Base-by-base conservation (phyloP, 2,888 invertebrate species). In the Candidula unifasciata region DNA sequence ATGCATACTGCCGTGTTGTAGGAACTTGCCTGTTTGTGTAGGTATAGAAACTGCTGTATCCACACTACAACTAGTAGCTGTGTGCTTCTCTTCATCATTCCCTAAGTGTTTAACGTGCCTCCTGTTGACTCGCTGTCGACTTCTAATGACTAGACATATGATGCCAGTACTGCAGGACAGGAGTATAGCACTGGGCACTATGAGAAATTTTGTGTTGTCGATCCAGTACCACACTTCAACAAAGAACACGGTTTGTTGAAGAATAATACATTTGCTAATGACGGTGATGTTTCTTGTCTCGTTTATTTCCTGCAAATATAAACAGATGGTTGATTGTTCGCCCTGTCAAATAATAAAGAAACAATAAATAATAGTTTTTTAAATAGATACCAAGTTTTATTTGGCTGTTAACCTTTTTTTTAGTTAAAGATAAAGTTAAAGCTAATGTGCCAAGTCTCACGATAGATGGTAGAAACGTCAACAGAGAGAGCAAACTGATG, bases 171-270 rank as follows among this genome's bases (percentile, higher is more conserved):
- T 84, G 80, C 52, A 68, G 1, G 66, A 3, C 16, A 54, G 52
- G 52, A 84, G 66, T 54, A 84, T 64, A 37, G 37, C 18, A 57
- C 74, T 66, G 24, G 84, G 84, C 13, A 84, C 35, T 1, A 84
- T 35, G 16, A 84, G 66, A 52, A 84, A 84, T 74, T 84, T 84
- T 6, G 33, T 13, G 16, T 68, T 24, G 52, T 84, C 84, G 2
- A 84, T 6, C 84, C 84, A 84, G 74, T 76, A 66, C 84, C 84
- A 84, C 54, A 80, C 21, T 1, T 54, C 16, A 21, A 80, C 69
- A 3, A 5, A 21, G 3, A 30, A 54, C n/a, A 69, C 69, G 3
- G 52, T 35, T 13, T 30, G 44, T 1, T 44, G 2, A 13, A 66
- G 8, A 0, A 33, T 21, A n/a, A 80, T 71, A 33, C 80, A 80